Conservation (phyloP, 2,797 vertebrate species). For the Telmatherina bonti region DNA sequence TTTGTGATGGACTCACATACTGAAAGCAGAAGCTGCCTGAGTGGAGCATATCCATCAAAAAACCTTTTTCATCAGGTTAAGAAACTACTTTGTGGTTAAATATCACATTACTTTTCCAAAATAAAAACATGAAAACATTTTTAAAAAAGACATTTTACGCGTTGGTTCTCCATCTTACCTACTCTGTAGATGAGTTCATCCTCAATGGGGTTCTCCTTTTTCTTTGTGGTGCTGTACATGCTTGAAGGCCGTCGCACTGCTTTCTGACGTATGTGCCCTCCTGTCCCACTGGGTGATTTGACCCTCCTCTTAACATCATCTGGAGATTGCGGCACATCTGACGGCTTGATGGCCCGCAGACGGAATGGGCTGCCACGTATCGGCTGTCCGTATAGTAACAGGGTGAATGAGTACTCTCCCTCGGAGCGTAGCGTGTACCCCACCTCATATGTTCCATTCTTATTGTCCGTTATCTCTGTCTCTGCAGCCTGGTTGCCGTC, state of each 20-base stretch:
- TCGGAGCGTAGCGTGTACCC: conserved; percentile 88
- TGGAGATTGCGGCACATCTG: conserved; percentile 88
- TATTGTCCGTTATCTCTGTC: conserved; percentile 90
- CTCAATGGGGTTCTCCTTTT: conserved; percentile 97
- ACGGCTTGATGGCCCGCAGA: conserved; percentile 87
- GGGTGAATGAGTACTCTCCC: conserved; percentile 88
- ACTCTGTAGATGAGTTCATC: conserved; percentile 97
- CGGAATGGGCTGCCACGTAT: conserved; percentile 91
- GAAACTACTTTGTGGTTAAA: neutral
- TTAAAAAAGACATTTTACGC: neutral
- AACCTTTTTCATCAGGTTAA: neutral
- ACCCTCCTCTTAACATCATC: conserved; percentile 95
- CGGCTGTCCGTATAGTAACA: conserved; percentile 91
- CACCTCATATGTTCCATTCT: conserved; percentile 95
- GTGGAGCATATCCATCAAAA: neutral
- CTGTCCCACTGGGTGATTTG: conserved; percentile 92
- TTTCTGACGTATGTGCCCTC: conserved; percentile 94
- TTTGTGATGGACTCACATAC: neutral
- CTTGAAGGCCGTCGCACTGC: conserved; percentile 93
- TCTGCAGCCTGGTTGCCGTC: conserved; percentile 82
- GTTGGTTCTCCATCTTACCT: conserved; percentile 79
- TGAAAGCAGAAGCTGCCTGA: conserved; percentile 10
- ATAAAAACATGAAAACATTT: neutral
- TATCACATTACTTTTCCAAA: neutral
- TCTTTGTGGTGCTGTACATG: conserved; percentile 97